Evolutionary conservation across 35 echinoderm and acorn worm genomes (phyloP).

Genomic region (Ophiothrix spiculata): DNA sequence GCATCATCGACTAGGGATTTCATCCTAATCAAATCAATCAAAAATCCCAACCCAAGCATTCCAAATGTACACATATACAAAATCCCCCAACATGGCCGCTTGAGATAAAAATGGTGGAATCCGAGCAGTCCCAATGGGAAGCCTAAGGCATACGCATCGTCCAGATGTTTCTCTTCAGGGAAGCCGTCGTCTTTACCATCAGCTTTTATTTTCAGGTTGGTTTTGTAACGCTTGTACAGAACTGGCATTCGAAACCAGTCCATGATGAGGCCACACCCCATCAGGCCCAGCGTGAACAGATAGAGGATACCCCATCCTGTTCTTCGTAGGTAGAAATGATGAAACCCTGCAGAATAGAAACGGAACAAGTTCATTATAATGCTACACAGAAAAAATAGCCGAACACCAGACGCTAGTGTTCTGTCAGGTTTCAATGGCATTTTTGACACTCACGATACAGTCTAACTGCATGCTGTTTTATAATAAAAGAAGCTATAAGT

Average conservation of each 20-base stretch:
- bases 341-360: conserved; percentile 32
- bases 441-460: background rate
- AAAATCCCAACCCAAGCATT: conserved; percentile 55
- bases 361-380: background rate
- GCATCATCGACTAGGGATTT: conserved; percentile 39
- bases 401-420: too few species aligned
- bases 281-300: conserved; percentile 29
- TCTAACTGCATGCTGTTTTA: background rate
- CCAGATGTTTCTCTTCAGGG: background rate
- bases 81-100: conserved; percentile 24
- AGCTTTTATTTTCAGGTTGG: background rate
- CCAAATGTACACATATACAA: conserved; percentile 48
- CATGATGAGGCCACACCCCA: conserved; percentile 31
- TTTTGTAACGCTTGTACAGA: conserved; percentile 35
- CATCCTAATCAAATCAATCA: conserved; percentile 51
- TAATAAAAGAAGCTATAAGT: background rate
- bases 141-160: conserved; percentile 42
- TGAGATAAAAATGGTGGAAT: conserved; percentile 69
- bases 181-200: background rate
- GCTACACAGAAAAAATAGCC: background rate
- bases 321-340: conserved; percentile 52
- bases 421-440: too few species aligned
- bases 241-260: conserved; percentile 58
- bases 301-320: conserved; percentile 35
- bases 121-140: conserved; percentile 59